Conservation (phyloP, 2,113 vertebrate species). For the Dicaeum eximium region DNA sequence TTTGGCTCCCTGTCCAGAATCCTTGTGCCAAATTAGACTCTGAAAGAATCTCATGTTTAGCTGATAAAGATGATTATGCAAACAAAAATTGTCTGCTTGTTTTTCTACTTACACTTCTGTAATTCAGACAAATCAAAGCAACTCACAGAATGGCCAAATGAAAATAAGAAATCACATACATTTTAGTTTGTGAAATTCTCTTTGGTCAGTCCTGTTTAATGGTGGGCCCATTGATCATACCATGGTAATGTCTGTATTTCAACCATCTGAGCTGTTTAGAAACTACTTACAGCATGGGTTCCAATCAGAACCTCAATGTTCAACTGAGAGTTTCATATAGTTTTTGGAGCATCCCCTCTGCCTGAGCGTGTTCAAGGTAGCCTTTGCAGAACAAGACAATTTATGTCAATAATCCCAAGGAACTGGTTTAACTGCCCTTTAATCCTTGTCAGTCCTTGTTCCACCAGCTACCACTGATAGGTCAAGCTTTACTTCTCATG, state of each 20-base stretch:
- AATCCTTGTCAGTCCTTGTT: neutral
- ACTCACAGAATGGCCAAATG: neutral
- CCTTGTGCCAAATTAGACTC: neutral
- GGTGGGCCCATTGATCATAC: neutral
- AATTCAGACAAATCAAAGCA: neutral
- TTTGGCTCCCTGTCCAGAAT: neutral
- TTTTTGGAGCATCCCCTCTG: neutral
- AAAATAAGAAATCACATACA: neutral
- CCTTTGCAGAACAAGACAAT: neutral
- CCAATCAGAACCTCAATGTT: neutral
- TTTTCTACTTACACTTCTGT: neutral
- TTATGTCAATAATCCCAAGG: neutral
- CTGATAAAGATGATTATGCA: neutral
- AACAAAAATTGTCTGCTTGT: neutral
- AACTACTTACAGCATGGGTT: neutral
- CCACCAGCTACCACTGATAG: neutral
- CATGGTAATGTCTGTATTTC: neutral
- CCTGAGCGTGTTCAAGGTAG: neutral
- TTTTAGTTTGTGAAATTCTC: neutral
- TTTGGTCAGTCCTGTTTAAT: neutral
- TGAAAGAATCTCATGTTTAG: neutral
- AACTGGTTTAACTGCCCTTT: neutral
- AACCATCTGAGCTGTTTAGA: neutral
- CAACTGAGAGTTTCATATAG: neutral
- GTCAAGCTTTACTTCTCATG: neutral